Percentiles rank a stretch among this genome's conserved stretches.
phyloP scores from a whole-genome alignment of 2,888 invertebrate species.

The Exephanes ischioxanthus region DNA sequence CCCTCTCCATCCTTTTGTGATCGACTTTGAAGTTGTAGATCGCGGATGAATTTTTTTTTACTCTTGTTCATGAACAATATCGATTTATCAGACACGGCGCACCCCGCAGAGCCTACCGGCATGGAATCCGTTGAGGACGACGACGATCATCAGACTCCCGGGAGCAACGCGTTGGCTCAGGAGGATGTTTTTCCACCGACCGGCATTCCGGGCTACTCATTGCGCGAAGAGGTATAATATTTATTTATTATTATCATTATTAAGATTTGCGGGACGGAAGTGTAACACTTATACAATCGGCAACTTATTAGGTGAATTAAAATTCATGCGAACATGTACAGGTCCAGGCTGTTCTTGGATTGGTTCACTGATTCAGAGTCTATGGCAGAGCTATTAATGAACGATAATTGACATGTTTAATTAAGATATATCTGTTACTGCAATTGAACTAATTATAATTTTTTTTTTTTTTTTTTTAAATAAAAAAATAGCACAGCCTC shows the following conservation, averaged over 20 bases:
- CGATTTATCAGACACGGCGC: conserved; percentile 31
- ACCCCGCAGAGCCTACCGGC: conserved; percentile 87
- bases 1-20: not conserved
- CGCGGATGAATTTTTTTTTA: not conserved
- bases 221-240: conserved; percentile 86
- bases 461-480: conserved; percentile 2
- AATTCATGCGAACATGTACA: too few relatives aligned
- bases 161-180: conserved; percentile 83
- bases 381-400: not conserved
- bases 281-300: too few relatives aligned
- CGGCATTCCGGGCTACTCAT: conserved; percentile 87
- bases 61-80: conserved; percentile 20
- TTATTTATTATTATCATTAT: not conserved
- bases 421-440: conserved; percentile 32
- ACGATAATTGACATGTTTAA: not conserved
- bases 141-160: conserved; percentile 86
- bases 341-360: too few relatives aligned
- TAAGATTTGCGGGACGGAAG: too few relatives aligned
- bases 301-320: too few relatives aligned
- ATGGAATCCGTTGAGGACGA: conserved; percentile 90
- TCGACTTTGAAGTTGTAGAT: not conserved
- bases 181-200: conserved; percentile 86
- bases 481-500: conserved; percentile 79
- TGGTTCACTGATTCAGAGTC: too few relatives aligned
- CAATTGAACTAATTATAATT: conserved; percentile 15